Conservation (phyloP, 1,140 invertebrate species). For the Bombus confusus region DNA sequence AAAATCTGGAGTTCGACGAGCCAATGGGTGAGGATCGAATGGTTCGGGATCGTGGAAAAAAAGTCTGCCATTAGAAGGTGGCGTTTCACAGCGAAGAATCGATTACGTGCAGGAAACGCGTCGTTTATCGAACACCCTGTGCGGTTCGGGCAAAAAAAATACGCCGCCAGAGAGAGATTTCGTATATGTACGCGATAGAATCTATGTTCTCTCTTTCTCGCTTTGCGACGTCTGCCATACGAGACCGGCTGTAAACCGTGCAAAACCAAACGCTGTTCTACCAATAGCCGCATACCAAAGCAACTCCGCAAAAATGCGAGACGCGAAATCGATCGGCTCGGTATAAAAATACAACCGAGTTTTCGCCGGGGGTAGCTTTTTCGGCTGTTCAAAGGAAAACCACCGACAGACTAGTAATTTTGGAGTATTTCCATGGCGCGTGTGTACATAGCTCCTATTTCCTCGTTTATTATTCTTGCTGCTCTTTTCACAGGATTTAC, state of each 20-base stretch:
- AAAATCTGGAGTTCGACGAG: background rate
- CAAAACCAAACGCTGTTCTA: slow-evolving; percentile 52
- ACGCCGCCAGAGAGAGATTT: slow-evolving; percentile 16
- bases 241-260: slow-evolving; percentile 33
- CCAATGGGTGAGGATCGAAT: background rate
- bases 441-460: background rate
- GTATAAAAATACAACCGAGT: slow-evolving; percentile 43
- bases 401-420: background rate
- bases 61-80: background rate
- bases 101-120: background rate
- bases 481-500: background rate
- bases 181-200: background rate
- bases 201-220: background rate
- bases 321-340: slow-evolving; percentile 57
- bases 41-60: background rate
- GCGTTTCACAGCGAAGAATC: slow-evolving; percentile 4
- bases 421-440: background rate
- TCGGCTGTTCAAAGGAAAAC: slow-evolving; percentile 32
- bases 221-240: slow-evolving; percentile 18
- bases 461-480: background rate
- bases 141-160: slow-evolving; percentile 46
- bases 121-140: slow-evolving; percentile 35
- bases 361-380: slow-evolving; percentile 28
- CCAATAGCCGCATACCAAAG: slow-evolving; percentile 26
- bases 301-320: slow-evolving; percentile 35